Base-by-base conservation (phyloP, 2,797 vertebrate species). In the Chanos chanos region DNA sequence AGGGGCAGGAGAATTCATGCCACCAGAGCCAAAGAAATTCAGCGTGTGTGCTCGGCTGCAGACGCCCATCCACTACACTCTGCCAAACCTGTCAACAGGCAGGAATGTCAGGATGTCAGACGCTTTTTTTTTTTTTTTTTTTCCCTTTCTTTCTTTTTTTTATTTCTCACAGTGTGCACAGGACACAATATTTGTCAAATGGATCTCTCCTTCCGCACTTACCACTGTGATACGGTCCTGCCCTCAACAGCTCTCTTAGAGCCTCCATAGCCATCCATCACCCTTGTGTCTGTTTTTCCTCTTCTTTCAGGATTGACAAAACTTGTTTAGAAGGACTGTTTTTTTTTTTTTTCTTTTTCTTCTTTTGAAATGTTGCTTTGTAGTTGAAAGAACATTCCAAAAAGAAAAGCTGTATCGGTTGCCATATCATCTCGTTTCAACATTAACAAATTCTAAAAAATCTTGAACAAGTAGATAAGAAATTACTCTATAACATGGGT, bases 21-120 rank as follows among this genome's bases (percentile, higher is more conserved):
- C 62, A 75, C 76, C 65, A 64, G 30, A 64, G 70, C 75, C 64
- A 70, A 62, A 56, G 51, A 54, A 71, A 60, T 75, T 79, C 64
- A 41, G 50, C 60, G 41, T 69, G 74, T 68, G 50, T 63, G 61
- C 61, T 64, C 58, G 58, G 47, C 64, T 61, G 39, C 52, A 48
- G 41, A n/a, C n/a, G 53, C 49, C 61, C 61, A 61, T 61, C 39
- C 37, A 61, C n/a, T n/a, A 24, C 48, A 61, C 30, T 47, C 71
- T 82, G 73, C 66, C 73, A 83, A 76, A 71, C 76, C 77, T 84
- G 79, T 84, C 81, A 83, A 72, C 75, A 54, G 55, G 62, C 61
- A 66, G 76, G 68, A 68, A 81, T 78, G 77, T 80, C 67, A 65
- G 61, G 68, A 85, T 80, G 79, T 83, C 71, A 72, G 68, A 79